Conservation (phyloP, 2,113 vertebrate genomes). For the Ceyx melanurus region DNA sequence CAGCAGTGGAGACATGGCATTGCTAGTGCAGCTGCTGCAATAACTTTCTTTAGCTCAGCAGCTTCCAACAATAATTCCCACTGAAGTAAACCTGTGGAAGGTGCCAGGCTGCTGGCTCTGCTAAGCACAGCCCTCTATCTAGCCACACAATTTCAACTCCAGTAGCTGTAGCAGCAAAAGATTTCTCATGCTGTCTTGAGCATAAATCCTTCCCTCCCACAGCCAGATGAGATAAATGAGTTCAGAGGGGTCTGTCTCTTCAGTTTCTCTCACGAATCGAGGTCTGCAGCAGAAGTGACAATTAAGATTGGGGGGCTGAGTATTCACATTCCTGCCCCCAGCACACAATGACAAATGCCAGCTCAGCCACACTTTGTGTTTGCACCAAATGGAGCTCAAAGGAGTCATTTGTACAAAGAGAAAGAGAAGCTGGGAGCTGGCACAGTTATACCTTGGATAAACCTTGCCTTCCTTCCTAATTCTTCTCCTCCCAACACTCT, state of each 20-base stretch:
- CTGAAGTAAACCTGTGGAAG: background rate
- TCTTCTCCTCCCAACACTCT: too few species aligned
- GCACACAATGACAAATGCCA: background rate
- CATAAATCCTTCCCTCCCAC: background rate
- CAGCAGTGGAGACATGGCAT: background rate
- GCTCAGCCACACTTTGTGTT: background rate
- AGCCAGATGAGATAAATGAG: background rate
- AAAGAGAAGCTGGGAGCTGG: background rate
- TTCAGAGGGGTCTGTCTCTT: background rate
- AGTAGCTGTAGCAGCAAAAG: background rate
- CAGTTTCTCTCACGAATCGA: background rate
- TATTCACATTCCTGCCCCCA: background rate
- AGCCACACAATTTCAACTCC: background rate
- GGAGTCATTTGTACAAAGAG: background rate
- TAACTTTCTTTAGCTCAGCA: background rate
- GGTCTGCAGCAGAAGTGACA: background rate
- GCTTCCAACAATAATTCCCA: background rate
- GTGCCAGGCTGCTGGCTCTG: background rate
- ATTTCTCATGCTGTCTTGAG: background rate
- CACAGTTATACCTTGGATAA: background rate
- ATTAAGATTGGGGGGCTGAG: background rate
- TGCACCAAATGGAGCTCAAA: background rate
- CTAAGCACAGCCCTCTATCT: rapidly evolving
- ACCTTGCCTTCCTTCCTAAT: background rate
- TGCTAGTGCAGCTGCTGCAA: background rate